Conservation (phyloP, 2,113 vertebrate genomes). For the Ptyas mucosa region DNA sequence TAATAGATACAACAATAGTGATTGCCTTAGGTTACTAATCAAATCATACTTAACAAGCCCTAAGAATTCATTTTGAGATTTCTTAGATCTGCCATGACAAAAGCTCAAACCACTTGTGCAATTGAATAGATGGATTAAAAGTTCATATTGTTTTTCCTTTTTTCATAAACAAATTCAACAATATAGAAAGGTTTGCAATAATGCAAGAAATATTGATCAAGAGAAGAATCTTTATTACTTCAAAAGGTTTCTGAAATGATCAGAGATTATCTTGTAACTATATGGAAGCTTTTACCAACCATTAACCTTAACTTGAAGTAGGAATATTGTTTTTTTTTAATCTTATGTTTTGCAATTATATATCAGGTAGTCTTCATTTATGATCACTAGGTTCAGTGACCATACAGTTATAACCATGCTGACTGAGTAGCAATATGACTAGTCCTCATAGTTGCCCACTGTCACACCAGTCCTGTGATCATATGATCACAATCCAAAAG, state of each 20-base stretch:
- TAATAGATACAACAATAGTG: too few species aligned
- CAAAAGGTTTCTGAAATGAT: neutral
- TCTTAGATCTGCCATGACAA: neutral
- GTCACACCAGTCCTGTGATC: neutral
- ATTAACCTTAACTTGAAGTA: neutral
- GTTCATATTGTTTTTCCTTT: neutral
- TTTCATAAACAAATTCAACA: neutral
- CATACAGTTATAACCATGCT: too few species aligned
- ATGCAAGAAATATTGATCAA: neutral
- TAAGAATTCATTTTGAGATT: neutral
- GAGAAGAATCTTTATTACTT: neutral
- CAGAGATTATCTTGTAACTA: neutral
- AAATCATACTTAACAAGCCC: neutral
- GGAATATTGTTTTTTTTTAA: neutral
- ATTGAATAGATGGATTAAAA: neutral
- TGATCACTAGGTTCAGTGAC: neutral
- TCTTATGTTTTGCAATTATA: neutral
- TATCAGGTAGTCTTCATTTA: neutral
- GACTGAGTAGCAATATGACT: neutral
- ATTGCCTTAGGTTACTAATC: too few species aligned
- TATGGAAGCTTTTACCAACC: neutral
- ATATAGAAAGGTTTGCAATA: neutral
- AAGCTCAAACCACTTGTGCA: neutral
- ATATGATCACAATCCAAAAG: neutral
- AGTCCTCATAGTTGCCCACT: neutral